Evolutionary conservation across 2,888 invertebrate species (phyloP), one percentile per base, ranked within the genome.

Genomic region (Petrolisthes cinctipes): DNA sequence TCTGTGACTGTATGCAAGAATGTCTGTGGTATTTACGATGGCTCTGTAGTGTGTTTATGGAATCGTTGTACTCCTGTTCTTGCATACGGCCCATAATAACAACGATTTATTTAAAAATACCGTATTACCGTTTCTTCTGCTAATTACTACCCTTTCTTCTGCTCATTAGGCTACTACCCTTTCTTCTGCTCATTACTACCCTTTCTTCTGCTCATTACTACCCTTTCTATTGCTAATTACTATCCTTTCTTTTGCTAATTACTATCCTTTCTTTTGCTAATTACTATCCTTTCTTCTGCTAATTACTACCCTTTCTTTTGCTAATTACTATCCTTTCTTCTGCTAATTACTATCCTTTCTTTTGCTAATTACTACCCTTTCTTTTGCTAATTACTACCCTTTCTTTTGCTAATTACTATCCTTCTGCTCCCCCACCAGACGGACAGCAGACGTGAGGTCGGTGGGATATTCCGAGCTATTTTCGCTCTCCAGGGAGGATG

Each of bases 391-490:
- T 73, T 7, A 7, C n/a, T n/a, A 14, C 5, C n/a, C 7, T n/a
- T 73, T 7, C n/a, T 6, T n/a, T 73, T 61, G 5, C 11, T 20
- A 14, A n/a, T n/a, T 73, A 5, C 7, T 20, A n/a, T 73, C 7
- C n/a, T n/a, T 73, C 20, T 20, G 5, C 14, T 73, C 23, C 20
- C 17, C 73, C 56, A n/a, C 17, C 92, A 98, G 98, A 92, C 96
- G 98, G 91, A 98, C 98, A 90, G 98, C 98, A 6, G 98, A 98
- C 92, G 98, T 98, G 4, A 95, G 98, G 86, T 98, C 98, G 0
- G 98, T 98, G 1, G 98, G 98, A 0, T 98, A 98, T 92, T 97
- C 98, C 0, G 98, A 98, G 93, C 94, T 98, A 51, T 98, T 98
- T 93, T 98, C 98, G 56, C 93, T 98, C 51, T 98, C 98, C 0